Evolutionary conservation across 2,113 vertebrate species (phyloP), one percentile per base, ranked within the genome.

Genomic region (Alethe castanea): DNA sequence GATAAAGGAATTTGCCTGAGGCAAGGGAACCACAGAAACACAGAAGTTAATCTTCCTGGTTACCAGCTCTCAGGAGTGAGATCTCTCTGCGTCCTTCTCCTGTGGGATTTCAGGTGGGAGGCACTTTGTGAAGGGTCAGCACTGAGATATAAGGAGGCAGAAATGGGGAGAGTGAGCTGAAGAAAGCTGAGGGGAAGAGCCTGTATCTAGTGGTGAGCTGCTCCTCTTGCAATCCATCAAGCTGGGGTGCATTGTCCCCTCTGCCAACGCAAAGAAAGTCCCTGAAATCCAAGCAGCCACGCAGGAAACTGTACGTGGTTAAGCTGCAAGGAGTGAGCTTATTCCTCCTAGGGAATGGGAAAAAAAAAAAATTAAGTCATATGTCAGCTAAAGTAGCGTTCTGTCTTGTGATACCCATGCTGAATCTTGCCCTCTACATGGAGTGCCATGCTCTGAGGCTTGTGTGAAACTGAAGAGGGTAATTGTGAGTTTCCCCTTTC

Each of bases 341-440:
- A 31, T 47, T 86, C 20, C 42, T 81, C 12, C 6, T 19, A 35
- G 1, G 6, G 3, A 13, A 4, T 11, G 36, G 6, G 3, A 1
- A 3, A 10, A 19, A 40, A 40, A 35, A 31, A 56, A 52, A 48
- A 60, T 17, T 5, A 65, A 52, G 35, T 38, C 57, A 28, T 19
- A 14, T 0, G 0, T 70, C 64, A 61, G 6, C 3, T 6, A 74
- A 7, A 52, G 25, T 18, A 45, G n/a, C 12, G 19, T 66, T 79
- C 86, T 61, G 20, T 26, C 28, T 69, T 62, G 74, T 90, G 56
- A 82, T 61, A 90, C 20, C 62, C 29, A 1, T 33, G 71, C 54
- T 87, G 57, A 53, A 0, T 73, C 57, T 70, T 72, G 23, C n/a
- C 9, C 54, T 85, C 54, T 42, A 42, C 11, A 6, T 7, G 19